Evolutionary conservation across 30 jellyfish, hydroid and myxozoan species (phyloP).

Genomic region (Catostylus mosaicus): DNA sequence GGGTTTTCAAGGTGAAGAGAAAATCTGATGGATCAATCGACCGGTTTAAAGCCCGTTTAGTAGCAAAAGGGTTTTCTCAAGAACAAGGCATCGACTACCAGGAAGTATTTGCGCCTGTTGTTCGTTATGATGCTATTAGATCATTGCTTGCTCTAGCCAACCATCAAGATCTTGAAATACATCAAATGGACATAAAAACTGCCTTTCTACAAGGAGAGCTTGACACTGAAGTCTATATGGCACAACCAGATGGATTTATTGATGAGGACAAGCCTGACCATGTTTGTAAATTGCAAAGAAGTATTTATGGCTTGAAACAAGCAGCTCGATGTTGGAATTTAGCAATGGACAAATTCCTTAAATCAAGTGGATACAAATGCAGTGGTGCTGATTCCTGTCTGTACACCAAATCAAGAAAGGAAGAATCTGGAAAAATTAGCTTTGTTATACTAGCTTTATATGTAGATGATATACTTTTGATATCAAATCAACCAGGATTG

Average conservation of each 20-base stretch:
- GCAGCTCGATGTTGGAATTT: conserved; percentile 63
- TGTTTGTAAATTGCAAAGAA: conserved; percentile 51
- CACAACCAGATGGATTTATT: conserved; percentile 48
- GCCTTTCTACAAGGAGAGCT: conserved; percentile 57
- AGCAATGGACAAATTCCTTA: conserved; percentile 45
- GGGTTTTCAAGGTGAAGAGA: conserved; percentile 54
- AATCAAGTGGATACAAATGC: conserved; percentile 30
- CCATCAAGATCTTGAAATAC: conserved; percentile 31
- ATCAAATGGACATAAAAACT: conserved; percentile 69
- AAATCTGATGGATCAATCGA: conserved; percentile 44
- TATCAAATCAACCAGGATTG: background rate
- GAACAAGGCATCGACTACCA: conserved; percentile 25
- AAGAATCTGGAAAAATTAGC: background rate
- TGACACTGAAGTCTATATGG: conserved; percentile 41
- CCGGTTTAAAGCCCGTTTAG: conserved; percentile 31
- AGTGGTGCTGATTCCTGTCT: too few species aligned
- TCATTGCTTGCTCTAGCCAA: conserved; percentile 48
- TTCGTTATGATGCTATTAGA: conserved; percentile 50
- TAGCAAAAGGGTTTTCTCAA: conserved; percentile 41
- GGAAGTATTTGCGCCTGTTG: conserved; percentile 47
- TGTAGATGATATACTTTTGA: too few species aligned
- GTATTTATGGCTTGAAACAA: conserved; percentile 63
- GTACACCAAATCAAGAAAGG: too few species aligned
- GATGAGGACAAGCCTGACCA: conserved; percentile 38
- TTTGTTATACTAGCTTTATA: background rate